Base-by-base conservation (phyloP, 2,888 invertebrate genomes). In the Dasysyrphus albostriatus region DNA sequence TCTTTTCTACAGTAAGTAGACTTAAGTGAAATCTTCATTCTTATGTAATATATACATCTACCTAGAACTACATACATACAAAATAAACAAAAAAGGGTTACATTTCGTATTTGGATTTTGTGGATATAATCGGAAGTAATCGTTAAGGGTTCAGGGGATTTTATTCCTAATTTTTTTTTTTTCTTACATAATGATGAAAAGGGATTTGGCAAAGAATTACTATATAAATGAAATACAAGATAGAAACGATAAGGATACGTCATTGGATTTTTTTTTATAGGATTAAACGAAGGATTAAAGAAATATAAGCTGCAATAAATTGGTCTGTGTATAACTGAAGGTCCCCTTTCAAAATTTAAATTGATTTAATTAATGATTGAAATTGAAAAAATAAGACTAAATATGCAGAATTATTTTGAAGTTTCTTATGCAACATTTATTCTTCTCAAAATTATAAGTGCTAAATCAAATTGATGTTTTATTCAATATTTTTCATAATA, bases 71-170 rank as follows among this genome's bases (percentile, higher is more conserved):
- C 3, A 34, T 10, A 47, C 5, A 12, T 54, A 29, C 6, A 63
- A 32, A 42, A 32, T 14, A 7, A 47, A 47, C 0, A 34, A 37
- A 24, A 67, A 67, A 67, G 67, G 67, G 67, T 67, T 67, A 32
- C 65, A 65, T 16, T 63, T 12, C 47, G 16, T 34, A 65, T 65
- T 5, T n/a, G 29, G 14, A 7, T n/a, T n/a, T n/a, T 63, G 44
- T 24, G 19, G 6, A 34, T 65, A 65, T 65, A 49, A 67, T 67
- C 67, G 67, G 67, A 49, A 37, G 67, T 67, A 67, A 67, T 67
- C 67, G 49, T 34, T 49, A 61, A 49, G 67, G 49, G 49, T 67
- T 67, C 34, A 49, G 34, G 49, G 37, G 65, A 44, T 44, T n/a
- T 63, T 32, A 39, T 37, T 29, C 24, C 29, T 42, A 29, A 2